These are phyloP conservation scores for Drosophila tani DNA, from an alignment of 1,140 invertebrate genomes.

Conservation along the genomic window DNA sequence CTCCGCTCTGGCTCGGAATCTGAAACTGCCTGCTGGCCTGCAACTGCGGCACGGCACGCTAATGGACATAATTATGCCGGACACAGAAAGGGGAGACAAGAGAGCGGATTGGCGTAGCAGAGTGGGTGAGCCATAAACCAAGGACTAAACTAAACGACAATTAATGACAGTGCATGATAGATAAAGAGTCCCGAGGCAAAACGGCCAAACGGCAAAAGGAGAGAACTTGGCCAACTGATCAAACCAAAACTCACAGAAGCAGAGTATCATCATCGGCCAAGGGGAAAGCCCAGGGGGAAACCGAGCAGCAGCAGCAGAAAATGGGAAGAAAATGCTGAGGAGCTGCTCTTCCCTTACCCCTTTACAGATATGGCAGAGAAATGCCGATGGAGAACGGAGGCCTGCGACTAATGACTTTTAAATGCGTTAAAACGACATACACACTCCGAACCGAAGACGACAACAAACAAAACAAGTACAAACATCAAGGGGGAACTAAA, in stretches of 20 bases:
- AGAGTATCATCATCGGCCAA: slow-evolving; percentile 9
- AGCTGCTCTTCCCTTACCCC: slow-evolving; percentile 19
- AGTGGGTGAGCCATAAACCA: slow-evolving; percentile 39
- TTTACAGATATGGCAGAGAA: slow-evolving; percentile 26
- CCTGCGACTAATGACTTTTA: slow-evolving; percentile 78
- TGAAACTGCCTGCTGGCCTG: slow-evolving; percentile 35
- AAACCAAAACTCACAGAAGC: slow-evolving; percentile 29
- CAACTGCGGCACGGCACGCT: slow-evolving; percentile 52
- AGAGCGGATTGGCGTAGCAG: neutral
- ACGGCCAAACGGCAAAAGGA: slow-evolving; percentile 1
- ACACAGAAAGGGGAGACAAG: slow-evolving; percentile 3
- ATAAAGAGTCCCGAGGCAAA: slow-evolving; percentile 24
- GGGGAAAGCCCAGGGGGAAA: neutral
- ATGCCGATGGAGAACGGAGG: slow-evolving; percentile 30
- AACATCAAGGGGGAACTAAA: slow-evolving; percentile 11
- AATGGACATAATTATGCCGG: slow-evolving; percentile 73
- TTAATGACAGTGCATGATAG: slow-evolving; percentile 67
- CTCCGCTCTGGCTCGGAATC: slow-evolving; percentile 9
- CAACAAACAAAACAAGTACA: slow-evolving; percentile 32
- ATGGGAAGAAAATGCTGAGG: slow-evolving; percentile 22
- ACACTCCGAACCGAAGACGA: slow-evolving; percentile 6
- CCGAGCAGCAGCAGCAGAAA: slow-evolving; percentile 19
- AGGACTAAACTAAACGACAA: slow-evolving; percentile 67
- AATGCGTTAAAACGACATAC: slow-evolving; percentile 65
- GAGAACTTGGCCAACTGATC: slow-evolving; percentile 49